Percentiles rank a stretch among this genome's conserved stretches.
These are phyloP conservation scores for Lucifuga dentata DNA, from an alignment of 2,113 vertebrate genomes.

Conservation along the genomic window DNA sequence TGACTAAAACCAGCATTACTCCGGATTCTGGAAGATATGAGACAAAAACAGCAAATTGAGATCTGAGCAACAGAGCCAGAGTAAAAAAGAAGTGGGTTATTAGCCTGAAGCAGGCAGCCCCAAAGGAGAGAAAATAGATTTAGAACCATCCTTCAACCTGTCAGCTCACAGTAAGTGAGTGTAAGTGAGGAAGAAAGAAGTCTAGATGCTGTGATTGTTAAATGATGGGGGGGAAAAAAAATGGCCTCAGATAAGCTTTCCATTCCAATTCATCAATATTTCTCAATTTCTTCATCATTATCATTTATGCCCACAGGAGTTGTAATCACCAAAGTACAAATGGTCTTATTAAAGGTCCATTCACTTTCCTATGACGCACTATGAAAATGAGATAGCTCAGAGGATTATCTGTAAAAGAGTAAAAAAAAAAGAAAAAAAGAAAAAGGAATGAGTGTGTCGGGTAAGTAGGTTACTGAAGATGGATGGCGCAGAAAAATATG, in stretches of 20 bases:
- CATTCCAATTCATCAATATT: constrained; percentile 1
- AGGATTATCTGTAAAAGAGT: constrained; percentile 53
- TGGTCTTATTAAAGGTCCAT: constrained; percentile 23
- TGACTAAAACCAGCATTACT: not conserved
- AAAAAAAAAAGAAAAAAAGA: no score
- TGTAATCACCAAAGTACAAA: constrained; percentile 18
- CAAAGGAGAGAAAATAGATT: constrained; percentile 39
- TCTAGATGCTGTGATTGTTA: constrained; percentile 28
- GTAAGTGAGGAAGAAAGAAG: constrained; percentile 25
- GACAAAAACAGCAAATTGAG: constrained; percentile 2
- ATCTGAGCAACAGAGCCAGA: constrained; percentile 14
- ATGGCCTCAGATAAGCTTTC: constrained; percentile 21
- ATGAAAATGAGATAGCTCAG: constrained; percentile 42
- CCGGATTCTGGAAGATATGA: not conserved
- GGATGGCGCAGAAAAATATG: constrained; percentile 31
- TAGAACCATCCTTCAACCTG: constrained; percentile 67
- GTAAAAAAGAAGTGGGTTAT: constrained; percentile 32
- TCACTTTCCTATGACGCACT: constrained; percentile 20
- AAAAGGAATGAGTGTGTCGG: constrained; percentile 37
- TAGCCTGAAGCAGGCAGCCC: constrained; percentile 32
- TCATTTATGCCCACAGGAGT: constrained; percentile 6
- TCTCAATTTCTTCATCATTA: not conserved
- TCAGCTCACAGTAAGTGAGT: constrained; percentile 52
- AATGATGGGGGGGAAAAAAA: constrained; percentile 41
- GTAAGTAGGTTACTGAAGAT: constrained; percentile 29